phyloP scores from a whole-genome alignment of 1,140 invertebrate species.

The Thaumatotibia leucotreta region DNA sequence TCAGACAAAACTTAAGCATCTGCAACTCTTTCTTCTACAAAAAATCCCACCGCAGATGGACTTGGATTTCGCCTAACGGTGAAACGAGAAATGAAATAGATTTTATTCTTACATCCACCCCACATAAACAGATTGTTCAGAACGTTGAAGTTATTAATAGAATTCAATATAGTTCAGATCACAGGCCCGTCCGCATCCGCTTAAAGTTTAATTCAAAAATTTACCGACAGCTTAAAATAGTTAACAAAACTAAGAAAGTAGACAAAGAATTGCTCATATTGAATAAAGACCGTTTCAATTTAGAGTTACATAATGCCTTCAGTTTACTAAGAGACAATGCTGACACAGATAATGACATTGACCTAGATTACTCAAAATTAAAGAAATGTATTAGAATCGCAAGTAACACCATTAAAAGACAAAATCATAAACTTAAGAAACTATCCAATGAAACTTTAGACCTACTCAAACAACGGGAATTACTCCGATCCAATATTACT shows the following conservation, averaged over 20 bases:
- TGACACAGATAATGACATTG: no score
- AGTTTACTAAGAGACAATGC: no score
- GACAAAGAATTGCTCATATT: neutral
- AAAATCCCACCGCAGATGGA: neutral
- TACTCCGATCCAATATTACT: no score
- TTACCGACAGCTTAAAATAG: neutral
- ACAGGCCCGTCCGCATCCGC: neutral
- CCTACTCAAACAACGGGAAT: no score
- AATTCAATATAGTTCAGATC: neutral
- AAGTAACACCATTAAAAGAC: no score
- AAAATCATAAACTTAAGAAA: no score
- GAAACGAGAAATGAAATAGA: neutral
- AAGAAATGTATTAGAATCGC: no score
- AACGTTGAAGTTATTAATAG: neutral
- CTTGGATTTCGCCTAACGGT: neutral
- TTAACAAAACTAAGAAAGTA: neutral
- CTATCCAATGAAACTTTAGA: no score
- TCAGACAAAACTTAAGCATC: neutral
- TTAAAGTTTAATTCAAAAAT: neutral
- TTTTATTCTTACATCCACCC: neutral
- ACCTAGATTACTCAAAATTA: neutral
- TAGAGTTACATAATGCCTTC: neutral
- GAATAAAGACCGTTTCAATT: neutral
- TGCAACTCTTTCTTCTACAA: neutral
- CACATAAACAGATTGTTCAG: neutral